Conservation (phyloP, 2,113 vertebrate species). For the Labeo rohita region DNA sequence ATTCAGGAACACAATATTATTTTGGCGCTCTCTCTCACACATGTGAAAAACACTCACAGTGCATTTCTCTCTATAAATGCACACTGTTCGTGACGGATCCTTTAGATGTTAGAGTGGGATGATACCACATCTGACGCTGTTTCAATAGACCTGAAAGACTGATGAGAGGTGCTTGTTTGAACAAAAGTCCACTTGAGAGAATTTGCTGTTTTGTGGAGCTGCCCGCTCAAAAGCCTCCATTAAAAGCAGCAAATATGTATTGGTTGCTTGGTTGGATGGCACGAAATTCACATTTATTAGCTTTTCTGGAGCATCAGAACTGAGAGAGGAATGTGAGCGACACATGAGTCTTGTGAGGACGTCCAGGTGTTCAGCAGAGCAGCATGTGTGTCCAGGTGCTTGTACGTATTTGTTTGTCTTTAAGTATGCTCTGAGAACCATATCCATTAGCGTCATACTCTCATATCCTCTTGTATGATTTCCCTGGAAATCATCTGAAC, state of each 20-base stretch:
- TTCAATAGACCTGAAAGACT: constrained; percentile 57
- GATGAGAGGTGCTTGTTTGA: constrained; percentile 54
- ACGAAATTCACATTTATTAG: constrained; percentile 11
- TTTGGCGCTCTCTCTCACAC: neutral
- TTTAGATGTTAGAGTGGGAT: constrained; percentile 60
- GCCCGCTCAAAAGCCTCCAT: constrained; percentile 44
- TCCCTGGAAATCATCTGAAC: constrained; percentile 68
- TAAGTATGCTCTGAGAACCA: constrained; percentile 18
- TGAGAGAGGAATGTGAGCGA: constrained; percentile 28
- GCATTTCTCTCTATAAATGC: constrained; percentile 30
- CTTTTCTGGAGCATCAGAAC: constrained; percentile 26
- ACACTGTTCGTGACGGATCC: constrained; percentile 48
- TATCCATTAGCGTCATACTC: constrained; percentile 36
- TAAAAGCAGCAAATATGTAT: constrained; percentile 35
- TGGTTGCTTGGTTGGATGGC: constrained; percentile 33
- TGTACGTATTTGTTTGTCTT: constrained; percentile 25
- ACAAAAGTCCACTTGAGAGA: constrained; percentile 60
- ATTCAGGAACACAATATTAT: neutral
- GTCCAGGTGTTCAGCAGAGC: constrained; percentile 41
- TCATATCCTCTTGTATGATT: constrained; percentile 57
- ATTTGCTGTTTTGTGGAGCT: constrained; percentile 50
- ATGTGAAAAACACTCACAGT: constrained; percentile 9
- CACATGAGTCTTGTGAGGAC: constrained; percentile 14
- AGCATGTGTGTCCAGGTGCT: constrained; percentile 17
- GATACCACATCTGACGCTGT: constrained; percentile 45